Evolutionary conservation across 2,797 vertebrate species (phyloP).

Genomic region (Bradypodion ventrale): DNA sequence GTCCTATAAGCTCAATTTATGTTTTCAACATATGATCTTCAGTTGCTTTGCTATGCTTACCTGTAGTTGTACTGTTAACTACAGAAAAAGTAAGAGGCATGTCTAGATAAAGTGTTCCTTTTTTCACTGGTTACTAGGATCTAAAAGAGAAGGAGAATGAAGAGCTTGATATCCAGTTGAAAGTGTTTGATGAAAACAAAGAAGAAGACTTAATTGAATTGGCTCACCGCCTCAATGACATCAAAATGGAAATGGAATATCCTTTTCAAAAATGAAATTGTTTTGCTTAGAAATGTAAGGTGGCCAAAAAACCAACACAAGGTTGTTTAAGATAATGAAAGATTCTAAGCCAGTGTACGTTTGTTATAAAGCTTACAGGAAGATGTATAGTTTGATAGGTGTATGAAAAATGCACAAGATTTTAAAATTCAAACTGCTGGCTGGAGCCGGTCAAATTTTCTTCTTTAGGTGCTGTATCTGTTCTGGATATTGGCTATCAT

Average conservation of each 20-base stretch:
- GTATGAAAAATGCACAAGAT: background rate
- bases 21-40: conserved; percentile 19
- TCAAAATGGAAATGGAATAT: conserved; percentile 99
- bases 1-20: conserved; percentile 14
- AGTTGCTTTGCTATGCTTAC: conserved; percentile 19
- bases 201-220: conserved; percentile 96
- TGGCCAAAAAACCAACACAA: background rate
- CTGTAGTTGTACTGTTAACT: background rate
- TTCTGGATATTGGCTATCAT: too few species aligned
- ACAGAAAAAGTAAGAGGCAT: background rate
- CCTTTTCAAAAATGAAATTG: conserved; percentile 78
- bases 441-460: too few species aligned
- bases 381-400: background rate
- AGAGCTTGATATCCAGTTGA: conserved; percentile 97
- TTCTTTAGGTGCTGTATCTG: too few species aligned
- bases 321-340: too few species aligned
- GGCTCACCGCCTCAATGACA: conserved; percentile 93
- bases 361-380: background rate
- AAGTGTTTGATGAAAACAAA: conserved; percentile 98
- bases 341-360: background rate
- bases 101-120: conserved; percentile 45
- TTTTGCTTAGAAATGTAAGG: background rate
- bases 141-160: conserved; percentile 93
- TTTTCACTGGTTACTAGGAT: conserved; percentile 77
- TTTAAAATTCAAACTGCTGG: too few species aligned